These are phyloP conservation scores for Anseranas semipalmata DNA, from an alignment of 2,113 vertebrate species.

Conservation along the genomic window DNA sequence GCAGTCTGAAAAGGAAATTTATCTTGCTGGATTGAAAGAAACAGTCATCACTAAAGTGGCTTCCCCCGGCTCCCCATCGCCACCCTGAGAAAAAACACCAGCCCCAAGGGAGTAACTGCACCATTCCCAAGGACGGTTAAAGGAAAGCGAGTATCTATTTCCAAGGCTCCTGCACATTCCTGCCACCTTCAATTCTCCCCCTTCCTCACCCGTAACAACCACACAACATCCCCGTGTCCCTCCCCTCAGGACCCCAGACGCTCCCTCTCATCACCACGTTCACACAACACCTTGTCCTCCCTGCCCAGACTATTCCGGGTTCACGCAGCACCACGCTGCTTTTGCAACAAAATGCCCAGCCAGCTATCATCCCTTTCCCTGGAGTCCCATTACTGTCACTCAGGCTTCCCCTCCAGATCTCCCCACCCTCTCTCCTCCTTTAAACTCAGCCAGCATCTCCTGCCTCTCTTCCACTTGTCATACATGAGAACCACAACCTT, in stretches of 20 bases:
- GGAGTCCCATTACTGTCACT: constrained; percentile 64
- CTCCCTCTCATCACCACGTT: neutral
- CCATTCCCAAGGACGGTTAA: constrained; percentile 39
- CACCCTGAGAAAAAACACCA: neutral
- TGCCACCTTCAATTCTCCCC: neutral
- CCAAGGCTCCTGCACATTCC: neutral
- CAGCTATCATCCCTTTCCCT: constrained; percentile 16
- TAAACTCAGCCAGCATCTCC: constrained; percentile 22
- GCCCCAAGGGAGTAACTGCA: neutral
- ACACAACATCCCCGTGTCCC: neutral
- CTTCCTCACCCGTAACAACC: neutral
- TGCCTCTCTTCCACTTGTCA: neutral
- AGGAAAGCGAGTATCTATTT: constrained; percentile 9
- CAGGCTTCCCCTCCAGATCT: constrained; percentile 31
- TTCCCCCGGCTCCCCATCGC: neutral
- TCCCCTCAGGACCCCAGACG: neutral
- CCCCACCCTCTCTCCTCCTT: constrained; percentile 5
- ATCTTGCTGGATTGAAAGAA: neutral
- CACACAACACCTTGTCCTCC: constrained; percentile 40
- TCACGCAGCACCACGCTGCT: neutral
- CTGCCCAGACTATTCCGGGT: constrained; percentile 44
- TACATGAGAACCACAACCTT: neutral
- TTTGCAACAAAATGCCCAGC: constrained; percentile 26
- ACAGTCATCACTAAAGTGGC: neutral
- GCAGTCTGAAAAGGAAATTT: constrained; percentile 7